Evolutionary conservation across 1,140 invertebrate genomes (phyloP).

Genomic region (Drosophila tani): DNA sequence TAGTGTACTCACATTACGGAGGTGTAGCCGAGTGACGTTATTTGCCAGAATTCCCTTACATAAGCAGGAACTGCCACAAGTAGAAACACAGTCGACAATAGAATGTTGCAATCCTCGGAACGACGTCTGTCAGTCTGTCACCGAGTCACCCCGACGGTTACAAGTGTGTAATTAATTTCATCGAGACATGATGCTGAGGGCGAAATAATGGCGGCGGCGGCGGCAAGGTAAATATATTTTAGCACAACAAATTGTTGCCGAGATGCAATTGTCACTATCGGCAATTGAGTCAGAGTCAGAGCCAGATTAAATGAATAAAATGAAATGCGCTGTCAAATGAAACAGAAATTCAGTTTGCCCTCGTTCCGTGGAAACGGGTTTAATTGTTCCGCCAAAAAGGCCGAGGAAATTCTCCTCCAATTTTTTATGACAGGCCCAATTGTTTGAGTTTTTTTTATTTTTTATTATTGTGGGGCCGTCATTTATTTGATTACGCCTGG

Average conservation of each 20-base stretch:
- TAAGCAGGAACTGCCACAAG: slow-evolving; percentile 21
- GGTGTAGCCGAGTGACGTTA: slow-evolving; percentile 23
- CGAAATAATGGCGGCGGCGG: not conserved
- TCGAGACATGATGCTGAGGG: slow-evolving; percentile 19
- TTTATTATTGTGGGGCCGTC: slow-evolving; percentile 30
- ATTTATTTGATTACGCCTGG: slow-evolving; percentile 68
- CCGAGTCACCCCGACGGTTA: slow-evolving; percentile 17
- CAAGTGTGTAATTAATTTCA: slow-evolving; percentile 73
- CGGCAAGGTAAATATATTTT: slow-evolving; percentile 37
- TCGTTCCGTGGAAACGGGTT: slow-evolving; percentile 28
- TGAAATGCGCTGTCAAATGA: slow-evolving; percentile 42
- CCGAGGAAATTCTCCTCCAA: slow-evolving; percentile 42
- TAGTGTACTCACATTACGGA: slow-evolving; percentile 8
- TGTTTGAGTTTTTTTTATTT: slow-evolving; percentile 14
- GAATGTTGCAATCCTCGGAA: slow-evolving; percentile 48
- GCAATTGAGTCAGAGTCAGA: slow-evolving; percentile 45
- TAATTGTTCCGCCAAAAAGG: slow-evolving; percentile 53
- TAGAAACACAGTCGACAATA: slow-evolving; percentile 39
- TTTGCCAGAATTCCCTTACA: slow-evolving; percentile 18
- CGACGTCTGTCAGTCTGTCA: slow-evolving; percentile 40
- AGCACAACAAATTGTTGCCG: slow-evolving; percentile 56
- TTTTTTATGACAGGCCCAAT: slow-evolving; percentile 53
- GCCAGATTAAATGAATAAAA: slow-evolving; percentile 32
- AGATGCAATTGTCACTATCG: slow-evolving; percentile 69
- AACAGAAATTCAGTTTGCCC: slow-evolving; percentile 30